Evolutionary conservation across 2,113 vertebrate species (phyloP).

Genomic region (Macrotus californicus): DNA sequence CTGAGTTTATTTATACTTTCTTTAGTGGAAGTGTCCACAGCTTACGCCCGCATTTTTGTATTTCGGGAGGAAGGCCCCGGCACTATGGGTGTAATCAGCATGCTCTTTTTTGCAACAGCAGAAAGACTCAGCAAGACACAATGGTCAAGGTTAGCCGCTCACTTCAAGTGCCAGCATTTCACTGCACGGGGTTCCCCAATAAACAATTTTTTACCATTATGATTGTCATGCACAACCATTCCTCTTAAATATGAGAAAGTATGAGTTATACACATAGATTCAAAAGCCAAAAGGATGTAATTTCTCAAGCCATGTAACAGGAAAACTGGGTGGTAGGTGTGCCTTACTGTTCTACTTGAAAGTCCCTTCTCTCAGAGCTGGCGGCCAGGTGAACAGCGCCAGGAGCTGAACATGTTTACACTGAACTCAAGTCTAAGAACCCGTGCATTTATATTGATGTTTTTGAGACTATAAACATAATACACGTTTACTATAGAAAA

Average conservation of each 20-base stretch:
- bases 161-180: not conserved
- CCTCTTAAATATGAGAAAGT: not conserved
- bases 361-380: not conserved
- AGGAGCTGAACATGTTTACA: not conserved
- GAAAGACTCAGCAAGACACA: not conserved
- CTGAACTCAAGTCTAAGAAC: not conserved
- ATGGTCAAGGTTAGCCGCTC: not conserved
- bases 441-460: not conserved
- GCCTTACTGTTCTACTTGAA: not conserved
- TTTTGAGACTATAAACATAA: slow-evolving; percentile 8
- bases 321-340: not conserved
- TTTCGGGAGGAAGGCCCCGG: no score
- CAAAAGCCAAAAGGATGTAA: not conserved
- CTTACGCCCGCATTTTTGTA: not conserved
- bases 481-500: not conserved
- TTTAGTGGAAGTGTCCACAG: not conserved
- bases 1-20: not conserved
- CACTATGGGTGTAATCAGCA: not conserved
- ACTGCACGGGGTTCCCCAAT: not conserved
- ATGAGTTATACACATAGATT: not conserved
- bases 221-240: not conserved
- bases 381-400: not conserved
- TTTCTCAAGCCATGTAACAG: not conserved
- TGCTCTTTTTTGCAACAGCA: not conserved
- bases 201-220: not conserved